Evolutionary conservation across 2,797 vertebrate genomes (phyloP), one percentile per base, ranked within the genome.

Genomic region (Ibycter americanus): DNA sequence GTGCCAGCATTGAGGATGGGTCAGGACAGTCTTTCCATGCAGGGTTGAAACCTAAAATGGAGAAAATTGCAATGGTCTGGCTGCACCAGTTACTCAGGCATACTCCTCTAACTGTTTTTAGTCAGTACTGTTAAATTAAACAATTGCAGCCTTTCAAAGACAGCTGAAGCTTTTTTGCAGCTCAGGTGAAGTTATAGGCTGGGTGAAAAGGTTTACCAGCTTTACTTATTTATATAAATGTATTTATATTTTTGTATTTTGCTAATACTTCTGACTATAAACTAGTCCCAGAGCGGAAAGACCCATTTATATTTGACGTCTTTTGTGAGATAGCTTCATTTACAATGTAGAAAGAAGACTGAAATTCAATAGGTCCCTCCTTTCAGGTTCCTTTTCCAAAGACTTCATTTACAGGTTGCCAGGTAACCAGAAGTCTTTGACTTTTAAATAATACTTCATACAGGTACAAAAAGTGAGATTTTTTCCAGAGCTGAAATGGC

Each of bases 401-500:
- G 51, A 85, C 36, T 20, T 96, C 86, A 87, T 97, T 97, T 91
- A 95, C 68, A 87, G 92, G 97, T 98, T 98, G 98, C 98, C 97
- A 97, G 97, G 98, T 97, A 98, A 98, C 96, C 26, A 70, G 36
- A 77, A 90, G 20, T 84, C 89, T 92, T 90, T 94, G 77, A 83
- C 95, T 97, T 96, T 94, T 96, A 94, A 96, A 94, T 96, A 92
- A 76, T 94, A 85, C 72, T 97, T 89, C 81, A 84, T 46, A 55
- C 51, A 86, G 67, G 67, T 82, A 79, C 66, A 93, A 94, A 97
- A 97, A 70, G 55, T 26, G 61, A 90, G 82, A 78, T 73, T 52
- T 52, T 95, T 94, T 90, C 72, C 68, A 63, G 86, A 83, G 27
- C 87, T 92, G 56, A 72, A 97, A 87, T 91, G 94, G 79, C 83